These are phyloP conservation scores for Entomobrya proxima DNA, from an alignment of 2,888 invertebrate species.

Conservation along the genomic window DNA sequence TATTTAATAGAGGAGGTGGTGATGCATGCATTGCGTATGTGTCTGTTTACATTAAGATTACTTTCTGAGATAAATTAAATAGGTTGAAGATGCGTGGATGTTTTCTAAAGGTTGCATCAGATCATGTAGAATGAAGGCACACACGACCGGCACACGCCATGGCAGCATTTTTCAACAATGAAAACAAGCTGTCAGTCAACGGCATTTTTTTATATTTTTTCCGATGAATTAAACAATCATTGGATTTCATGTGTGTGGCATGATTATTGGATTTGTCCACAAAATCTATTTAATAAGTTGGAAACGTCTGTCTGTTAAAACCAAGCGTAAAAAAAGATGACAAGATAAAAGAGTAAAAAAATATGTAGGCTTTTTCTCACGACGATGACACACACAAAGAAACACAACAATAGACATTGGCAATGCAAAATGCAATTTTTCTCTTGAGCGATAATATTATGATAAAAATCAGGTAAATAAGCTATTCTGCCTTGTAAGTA, in stretches of 20 bases:
- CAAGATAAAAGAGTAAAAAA: slow-evolving; percentile 8
- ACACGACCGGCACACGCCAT: slow-evolving; percentile 49
- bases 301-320: not conserved
- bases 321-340: not conserved
- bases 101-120: not conserved
- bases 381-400: not conserved
- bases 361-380: slow-evolving; percentile 62
- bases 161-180: not conserved
- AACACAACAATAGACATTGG: slow-evolving; percentile 60
- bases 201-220: not conserved
- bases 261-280: not conserved
- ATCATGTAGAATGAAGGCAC: not conserved
- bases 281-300: not conserved
- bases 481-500: not conserved
- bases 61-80: too few relatives aligned
- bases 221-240: not conserved
- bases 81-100: slow-evolving; percentile 40
- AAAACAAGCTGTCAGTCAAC: not conserved
- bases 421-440: slow-evolving; percentile 38
- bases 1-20: not conserved
- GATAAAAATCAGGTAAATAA: slow-evolving; percentile 1
- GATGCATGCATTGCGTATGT: slow-evolving; percentile 36
- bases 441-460: too few relatives aligned
- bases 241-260: slow-evolving; percentile 17
- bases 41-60: not conserved